Evolutionary conservation across 2,888 invertebrate genomes (phyloP).

Genomic region (Eupithecia pulchellata): DNA sequence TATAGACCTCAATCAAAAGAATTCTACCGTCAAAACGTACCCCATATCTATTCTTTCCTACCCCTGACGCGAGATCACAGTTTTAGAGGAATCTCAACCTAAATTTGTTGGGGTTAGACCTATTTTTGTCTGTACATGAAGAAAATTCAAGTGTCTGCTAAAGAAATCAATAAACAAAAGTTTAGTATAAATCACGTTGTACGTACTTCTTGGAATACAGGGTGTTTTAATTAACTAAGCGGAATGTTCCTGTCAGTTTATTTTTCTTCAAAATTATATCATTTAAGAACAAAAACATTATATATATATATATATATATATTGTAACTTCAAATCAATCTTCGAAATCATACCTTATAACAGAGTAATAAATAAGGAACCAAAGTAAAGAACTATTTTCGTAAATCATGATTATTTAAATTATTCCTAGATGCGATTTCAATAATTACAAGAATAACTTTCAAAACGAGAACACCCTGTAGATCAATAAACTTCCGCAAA

Average conservation of each 20-base stretch:
- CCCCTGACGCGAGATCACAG: slow-evolving; percentile 61
- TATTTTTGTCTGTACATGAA: slow-evolving; percentile 44
- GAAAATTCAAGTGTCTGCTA: slow-evolving; percentile 75
- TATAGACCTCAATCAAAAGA: slow-evolving; percentile 79
- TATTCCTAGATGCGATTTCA: neutral
- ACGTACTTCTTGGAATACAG: slow-evolving; percentile 63
- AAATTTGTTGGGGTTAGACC: slow-evolving; percentile 33
- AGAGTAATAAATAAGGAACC: no score
- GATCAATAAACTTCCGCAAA: slow-evolving; percentile 49
- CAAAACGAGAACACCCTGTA: slow-evolving; percentile 58
- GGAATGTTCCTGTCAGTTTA: neutral
- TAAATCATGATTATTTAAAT: no score
- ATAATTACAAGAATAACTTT: neutral
- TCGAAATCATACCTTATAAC: no score
- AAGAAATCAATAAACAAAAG: slow-evolving; percentile 84
- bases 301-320: neutral
- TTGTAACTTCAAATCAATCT: neutral
- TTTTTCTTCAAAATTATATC: no score
- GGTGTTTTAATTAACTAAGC: slow-evolving; percentile 44
- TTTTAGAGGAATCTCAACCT: slow-evolving; percentile 44
- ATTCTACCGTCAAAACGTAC: slow-evolving; percentile 75
- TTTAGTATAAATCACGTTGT: slow-evolving; percentile 72
- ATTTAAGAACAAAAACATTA: no score
- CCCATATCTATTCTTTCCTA: slow-evolving; percentile 82
- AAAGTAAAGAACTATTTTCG: no score